phyloP scores from a whole-genome alignment of 1,140 invertebrate genomes.

The Micrasema longulum region DNA sequence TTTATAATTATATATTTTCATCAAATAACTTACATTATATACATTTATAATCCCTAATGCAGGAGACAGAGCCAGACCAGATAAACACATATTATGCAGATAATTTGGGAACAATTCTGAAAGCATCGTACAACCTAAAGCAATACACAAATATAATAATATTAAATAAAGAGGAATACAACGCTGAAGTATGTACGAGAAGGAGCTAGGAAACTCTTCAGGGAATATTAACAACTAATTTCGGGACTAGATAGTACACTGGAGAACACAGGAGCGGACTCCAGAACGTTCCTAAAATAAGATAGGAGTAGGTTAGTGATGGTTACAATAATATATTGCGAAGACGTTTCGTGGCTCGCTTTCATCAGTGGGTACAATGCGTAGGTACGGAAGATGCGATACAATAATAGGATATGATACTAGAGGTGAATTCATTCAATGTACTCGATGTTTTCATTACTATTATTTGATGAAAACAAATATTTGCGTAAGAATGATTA shows the following conservation, averaged over 20 bases:
- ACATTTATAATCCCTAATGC: conserved; percentile 45
- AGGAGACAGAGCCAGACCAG: conserved; percentile 38
- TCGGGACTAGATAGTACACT: conserved; percentile 35
- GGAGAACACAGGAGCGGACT: not conserved
- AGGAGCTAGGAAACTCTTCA: not conserved
- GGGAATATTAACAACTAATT: conserved; percentile 3
- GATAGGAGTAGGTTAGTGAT: too few species aligned
- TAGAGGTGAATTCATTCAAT: too few species aligned
- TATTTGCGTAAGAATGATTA: too few species aligned
- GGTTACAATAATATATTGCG: too few species aligned
- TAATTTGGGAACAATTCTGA: conserved; percentile 5
- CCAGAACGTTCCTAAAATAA: too few species aligned
- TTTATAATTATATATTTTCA: conserved; percentile 53
- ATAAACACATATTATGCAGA: conserved; percentile 4
- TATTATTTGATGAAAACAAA: too few species aligned
- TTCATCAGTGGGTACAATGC: too few species aligned
- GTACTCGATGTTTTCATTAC: too few species aligned
- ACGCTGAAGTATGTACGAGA: not conserved
- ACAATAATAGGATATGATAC: too few species aligned
- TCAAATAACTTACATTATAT: conserved; percentile 52
- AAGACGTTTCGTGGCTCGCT: too few species aligned
- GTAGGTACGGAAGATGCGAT: too few species aligned
- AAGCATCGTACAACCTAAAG: conserved; percentile 14
- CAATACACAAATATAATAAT: conserved; percentile 3
- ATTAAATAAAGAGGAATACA: conserved; percentile 1